Evolutionary conservation across 1,140 invertebrate species (phyloP), one percentile per base, ranked within the genome.

Genomic region (Hyposmocoma kahamanoa): DNA sequence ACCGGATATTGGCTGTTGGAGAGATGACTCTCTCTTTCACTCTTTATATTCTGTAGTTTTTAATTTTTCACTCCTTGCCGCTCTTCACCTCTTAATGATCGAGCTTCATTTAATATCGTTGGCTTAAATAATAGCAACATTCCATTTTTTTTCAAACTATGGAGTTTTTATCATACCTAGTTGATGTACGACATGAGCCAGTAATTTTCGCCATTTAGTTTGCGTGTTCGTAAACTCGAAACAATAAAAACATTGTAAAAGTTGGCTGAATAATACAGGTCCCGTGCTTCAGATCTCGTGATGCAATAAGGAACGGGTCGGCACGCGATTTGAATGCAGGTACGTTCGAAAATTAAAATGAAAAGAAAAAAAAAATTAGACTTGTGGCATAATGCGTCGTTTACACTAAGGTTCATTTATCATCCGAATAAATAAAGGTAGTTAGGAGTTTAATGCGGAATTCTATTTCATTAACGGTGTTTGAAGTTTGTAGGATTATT

Each of bases 1-100:
- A 62, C 53, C 57, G 66, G 66, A 69, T 69, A 69, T 69, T 69
- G 66, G 62, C 66, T 61, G 62, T 69, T 69, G 66, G 53, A 57
- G 56, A 61, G 55, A 57, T 50, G 26, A 17, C 32, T 44, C 17
- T 67, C 65, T 51, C 54, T 45, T 50, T 64, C 51, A 10, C 54
- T 30, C 56, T 17, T 18, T 26, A 43, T 22, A 42, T 18, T 34
- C 47, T 34, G 51, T 56, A 49, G 53, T 50, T 64, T 60, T 65
- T 64, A 68, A 62, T 65, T 59, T 61, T 65, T 60, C 57, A 56
- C 48, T 59, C 47, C 20, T 21, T 42, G n/a, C n/a, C n/a, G n/a
- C n/a, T n/a, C n/a, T n/a, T 44, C 46, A 26, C 32, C 36, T 30
- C 36, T 54, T 62, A 62, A 62, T 57, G 53, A 59, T 49, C 42